Conservation (phyloP, 2,888 invertebrate species). For the Eudasyphora cyanicolor region DNA sequence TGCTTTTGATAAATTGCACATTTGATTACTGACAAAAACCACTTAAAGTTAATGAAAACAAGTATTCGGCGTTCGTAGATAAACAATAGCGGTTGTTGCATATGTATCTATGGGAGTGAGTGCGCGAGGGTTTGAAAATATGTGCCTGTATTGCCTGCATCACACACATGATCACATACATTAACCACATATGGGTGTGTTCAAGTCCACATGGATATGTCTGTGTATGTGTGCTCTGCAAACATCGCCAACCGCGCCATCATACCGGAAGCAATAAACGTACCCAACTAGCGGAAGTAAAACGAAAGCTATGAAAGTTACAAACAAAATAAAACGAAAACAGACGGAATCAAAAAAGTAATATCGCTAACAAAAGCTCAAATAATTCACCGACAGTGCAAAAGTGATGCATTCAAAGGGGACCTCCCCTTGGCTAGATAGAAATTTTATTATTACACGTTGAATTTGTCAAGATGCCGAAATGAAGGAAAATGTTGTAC, state of each 20-base stretch:
- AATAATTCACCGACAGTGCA: not conserved
- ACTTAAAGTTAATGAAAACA: conserved; percentile 65
- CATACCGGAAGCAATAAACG: conserved; percentile 62
- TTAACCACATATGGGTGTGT: not conserved
- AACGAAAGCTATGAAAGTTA: conserved; percentile 47
- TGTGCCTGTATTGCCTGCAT: not conserved
- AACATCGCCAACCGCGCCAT: conserved; percentile 56
- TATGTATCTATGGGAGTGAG: not conserved
- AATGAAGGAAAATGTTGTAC: too few species aligned
- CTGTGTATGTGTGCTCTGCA: conserved; percentile 11
- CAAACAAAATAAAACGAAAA: conserved; percentile 26
- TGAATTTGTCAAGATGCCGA: too few species aligned
- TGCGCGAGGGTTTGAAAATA: not conserved
- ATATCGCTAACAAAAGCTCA: conserved; percentile 30
- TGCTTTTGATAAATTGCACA: conserved; percentile 63
- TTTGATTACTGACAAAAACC: conserved; percentile 64
- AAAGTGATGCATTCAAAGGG: not conserved
- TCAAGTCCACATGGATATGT: not conserved
- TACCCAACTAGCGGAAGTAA: conserved; percentile 56
- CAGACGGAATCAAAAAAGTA: conserved; percentile 6
- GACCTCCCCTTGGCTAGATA: too few species aligned
- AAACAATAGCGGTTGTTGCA: conserved; percentile 59
- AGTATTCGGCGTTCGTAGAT: conserved; percentile 62
- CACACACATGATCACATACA: not conserved
- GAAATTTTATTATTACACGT: too few species aligned